phyloP scores from a whole-genome alignment of 37 sponge, comb jelly and placozoan genomes.

The Bolinopsis microptera region DNA sequence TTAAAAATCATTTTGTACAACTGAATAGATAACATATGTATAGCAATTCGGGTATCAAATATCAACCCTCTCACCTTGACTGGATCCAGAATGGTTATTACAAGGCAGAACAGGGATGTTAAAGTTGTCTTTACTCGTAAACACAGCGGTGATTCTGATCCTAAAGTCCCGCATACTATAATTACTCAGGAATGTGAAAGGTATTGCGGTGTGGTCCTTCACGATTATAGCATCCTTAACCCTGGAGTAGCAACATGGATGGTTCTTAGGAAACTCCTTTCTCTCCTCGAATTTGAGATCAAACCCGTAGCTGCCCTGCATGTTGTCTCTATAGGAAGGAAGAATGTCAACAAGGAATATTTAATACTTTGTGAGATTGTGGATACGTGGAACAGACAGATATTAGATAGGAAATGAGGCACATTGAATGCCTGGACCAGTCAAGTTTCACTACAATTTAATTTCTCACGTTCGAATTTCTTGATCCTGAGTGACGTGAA shows the following conservation, averaged over 20 bases:
- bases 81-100: background rate
- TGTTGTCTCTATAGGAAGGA: background rate
- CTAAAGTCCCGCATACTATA: background rate
- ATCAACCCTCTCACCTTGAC: background rate
- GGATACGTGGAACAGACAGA: no score
- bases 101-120: background rate
- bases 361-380: no score
- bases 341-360: no score
- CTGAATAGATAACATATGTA: no score
- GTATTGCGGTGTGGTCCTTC: constrained; percentile 3
- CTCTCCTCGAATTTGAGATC: constrained; percentile 2
- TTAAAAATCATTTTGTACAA: no score
- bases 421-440: no score
- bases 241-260: background rate
- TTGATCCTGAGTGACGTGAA: no score
- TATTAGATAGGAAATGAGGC: no score
- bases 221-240: background rate
- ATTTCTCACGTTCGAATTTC: no score
- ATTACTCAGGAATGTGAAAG: background rate
- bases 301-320: background rate
- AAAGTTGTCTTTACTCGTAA: background rate
- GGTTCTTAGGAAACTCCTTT: background rate
- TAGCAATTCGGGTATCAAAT: no score
- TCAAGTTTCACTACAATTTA: no score
- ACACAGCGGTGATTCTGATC: background rate